phyloP scores from a whole-genome alignment of 1,140 invertebrate genomes.

The Brachionus asplanchnoidis region DNA sequence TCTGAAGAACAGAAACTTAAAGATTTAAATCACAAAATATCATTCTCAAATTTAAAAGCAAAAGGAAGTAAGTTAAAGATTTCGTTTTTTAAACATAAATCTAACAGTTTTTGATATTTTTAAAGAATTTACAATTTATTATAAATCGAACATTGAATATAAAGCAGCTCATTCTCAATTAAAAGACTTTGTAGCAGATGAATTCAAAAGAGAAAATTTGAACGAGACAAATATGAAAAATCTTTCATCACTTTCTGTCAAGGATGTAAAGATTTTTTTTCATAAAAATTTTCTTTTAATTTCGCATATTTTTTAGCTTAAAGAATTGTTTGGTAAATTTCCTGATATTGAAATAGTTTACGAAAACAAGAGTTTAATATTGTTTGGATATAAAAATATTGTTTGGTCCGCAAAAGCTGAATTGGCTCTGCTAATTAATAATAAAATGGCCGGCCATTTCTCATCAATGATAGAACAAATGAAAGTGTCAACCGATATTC shows the following conservation, averaged over 20 bases:
- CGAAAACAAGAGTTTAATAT: not conserved
- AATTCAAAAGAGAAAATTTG: not conserved
- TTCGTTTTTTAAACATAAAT: not conserved
- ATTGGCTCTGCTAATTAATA: not conserved
- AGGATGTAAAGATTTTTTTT: not conserved
- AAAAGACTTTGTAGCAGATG: not conserved
- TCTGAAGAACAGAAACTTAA: not conserved
- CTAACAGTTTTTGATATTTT: too few species aligned
- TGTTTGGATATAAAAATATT: not conserved
- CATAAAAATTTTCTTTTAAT: not conserved
- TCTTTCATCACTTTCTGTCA: not conserved
- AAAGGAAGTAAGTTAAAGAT: not conserved
- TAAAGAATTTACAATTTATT: conserved; percentile 1
- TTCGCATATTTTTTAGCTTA: not conserved
- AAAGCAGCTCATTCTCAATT: not conserved
- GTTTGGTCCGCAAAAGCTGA: not conserved
- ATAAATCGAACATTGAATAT: not conserved
- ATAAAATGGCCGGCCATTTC: not conserved
- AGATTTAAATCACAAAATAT: not conserved
- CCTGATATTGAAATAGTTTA: not conserved
- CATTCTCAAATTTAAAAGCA: not conserved
- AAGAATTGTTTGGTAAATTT: not conserved
- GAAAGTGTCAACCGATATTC: not conserved
- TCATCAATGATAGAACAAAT: not conserved
- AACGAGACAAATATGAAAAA: not conserved